Base-by-base conservation (phyloP, 37 sponge, comb jelly and placozoan species). In the Halisarca cf. caerulea region DNA sequence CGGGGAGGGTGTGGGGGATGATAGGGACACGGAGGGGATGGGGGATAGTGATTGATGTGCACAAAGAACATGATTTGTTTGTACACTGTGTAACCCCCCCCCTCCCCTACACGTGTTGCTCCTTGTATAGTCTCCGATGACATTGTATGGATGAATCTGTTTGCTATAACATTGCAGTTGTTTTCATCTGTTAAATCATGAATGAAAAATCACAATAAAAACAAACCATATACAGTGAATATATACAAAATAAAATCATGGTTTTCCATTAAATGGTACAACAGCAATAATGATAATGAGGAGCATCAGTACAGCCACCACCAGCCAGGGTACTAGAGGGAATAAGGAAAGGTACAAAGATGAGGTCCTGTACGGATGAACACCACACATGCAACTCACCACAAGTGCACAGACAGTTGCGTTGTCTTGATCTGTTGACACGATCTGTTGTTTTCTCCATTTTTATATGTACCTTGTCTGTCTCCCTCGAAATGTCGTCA, bases 251-350 rank as follows among this genome's bases (percentile, higher is more conserved):
- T 30, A 28, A 62, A 62, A 30, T 74, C 77, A 74, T 8, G 77
- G 77, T 41, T 74, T 74, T 1, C 43, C 43, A 74, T 74, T 36
- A 41, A 74, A n/a, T 8, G 87, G 87, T 54, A 87, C 82, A 24
- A 79, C 84, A 11, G 53, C 64, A 17, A 83, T 37, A 54, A 88
- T 66, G 8, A 88, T 32, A 21, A 88, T 88, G 35, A 77, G 55
- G 1, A 88, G 64, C 34, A 83, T 39, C 23, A 88, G 37, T 7
- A 83, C 30, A 3, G 83, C 66, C 8, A 44, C 79, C 30, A 83
- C 47, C 27, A 38, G 44, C 84, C 89, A 88, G 18, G 83, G 58
- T 24, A 77, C 89, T 88, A 59, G n/a, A 40, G 83, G 82, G 38
- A 61, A 74, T 69, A 41, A 42, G 37, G 37, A 3, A 83, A 34